These are phyloP conservation scores for Diloba caeruleocephala DNA, from an alignment of 2,888 invertebrate genomes.

Conservation along the genomic window DNA sequence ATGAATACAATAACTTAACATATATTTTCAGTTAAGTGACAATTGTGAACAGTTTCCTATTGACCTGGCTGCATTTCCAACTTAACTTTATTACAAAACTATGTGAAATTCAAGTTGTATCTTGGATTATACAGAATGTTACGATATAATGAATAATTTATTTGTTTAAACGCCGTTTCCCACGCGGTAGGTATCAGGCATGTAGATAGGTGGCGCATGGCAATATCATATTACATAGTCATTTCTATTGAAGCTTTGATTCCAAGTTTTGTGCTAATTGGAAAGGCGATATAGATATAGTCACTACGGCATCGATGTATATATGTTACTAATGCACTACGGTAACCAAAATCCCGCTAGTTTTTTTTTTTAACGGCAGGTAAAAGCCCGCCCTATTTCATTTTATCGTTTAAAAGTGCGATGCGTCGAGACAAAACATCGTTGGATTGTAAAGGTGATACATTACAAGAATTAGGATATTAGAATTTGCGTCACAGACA, in stretches of 20 bases:
- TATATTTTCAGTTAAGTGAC: conserved; percentile 25
- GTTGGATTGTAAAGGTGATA: not conserved
- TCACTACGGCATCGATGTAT: too few species aligned
- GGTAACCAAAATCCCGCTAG: conserved; percentile 44
- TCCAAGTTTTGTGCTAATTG: conserved; percentile 45
- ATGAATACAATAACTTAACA: conserved; percentile 27
- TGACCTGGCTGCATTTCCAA: conserved; percentile 26
- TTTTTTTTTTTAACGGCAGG: conserved; percentile 35
- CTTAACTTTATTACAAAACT: conserved; percentile 12
- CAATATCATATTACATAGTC: conserved; percentile 47
- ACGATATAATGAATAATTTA: conserved; percentile 47
- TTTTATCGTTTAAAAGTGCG: conserved; percentile 6
- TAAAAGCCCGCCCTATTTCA: conserved; percentile 15
- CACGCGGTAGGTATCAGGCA: conserved; percentile 52
- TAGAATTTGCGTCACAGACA: conserved; percentile 10
- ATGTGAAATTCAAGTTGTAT: conserved; percentile 31
- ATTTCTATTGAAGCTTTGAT: conserved; percentile 16
- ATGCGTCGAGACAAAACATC: conserved; percentile 13
- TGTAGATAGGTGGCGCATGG: conserved; percentile 42
- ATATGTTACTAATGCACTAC: too few species aligned
- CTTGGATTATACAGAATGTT: conserved; percentile 24
- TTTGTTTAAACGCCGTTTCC: conserved; percentile 46
- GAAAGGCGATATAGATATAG: conserved; percentile 36
- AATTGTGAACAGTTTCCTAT: conserved; percentile 22
- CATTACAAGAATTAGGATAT: conserved; percentile 2